Evolutionary conservation across 2,888 invertebrate genomes (phyloP).

Genomic region (Nymphalis urticae): DNA sequence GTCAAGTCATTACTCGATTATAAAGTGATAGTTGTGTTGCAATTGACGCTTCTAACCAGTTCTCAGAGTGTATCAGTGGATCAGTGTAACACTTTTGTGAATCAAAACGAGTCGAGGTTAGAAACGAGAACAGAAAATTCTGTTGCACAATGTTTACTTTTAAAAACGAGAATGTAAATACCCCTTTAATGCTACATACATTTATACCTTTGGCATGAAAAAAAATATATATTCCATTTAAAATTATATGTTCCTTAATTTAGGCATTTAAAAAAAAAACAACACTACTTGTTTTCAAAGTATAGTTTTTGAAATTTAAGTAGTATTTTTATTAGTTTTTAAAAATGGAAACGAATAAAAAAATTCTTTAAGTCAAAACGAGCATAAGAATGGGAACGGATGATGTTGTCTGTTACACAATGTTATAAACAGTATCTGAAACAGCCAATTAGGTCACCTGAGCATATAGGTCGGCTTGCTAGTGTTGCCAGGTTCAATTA

Average conservation of each 20-base stretch:
- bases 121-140: not conserved
- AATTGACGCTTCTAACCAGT: not conserved
- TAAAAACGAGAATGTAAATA: not conserved
- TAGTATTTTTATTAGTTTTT: too few species aligned
- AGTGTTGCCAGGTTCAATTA: not conserved
- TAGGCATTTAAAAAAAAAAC: too few species aligned
- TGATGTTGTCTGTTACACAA: conserved; percentile 32
- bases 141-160: not conserved
- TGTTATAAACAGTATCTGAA: conserved; percentile 34
- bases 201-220: not conserved
- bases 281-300: too few species aligned
- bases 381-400: conserved; percentile 15
- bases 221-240: not conserved
- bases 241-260: not conserved
- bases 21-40: conserved; percentile 2
- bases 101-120: not conserved
- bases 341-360: not conserved
- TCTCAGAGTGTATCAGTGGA: conserved; percentile 7
- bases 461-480: conserved; percentile 32
- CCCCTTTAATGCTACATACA: not conserved
- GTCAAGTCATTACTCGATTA: conserved; percentile 11
- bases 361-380: not conserved
- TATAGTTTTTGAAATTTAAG: too few species aligned
- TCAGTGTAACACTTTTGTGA: conserved; percentile 13
- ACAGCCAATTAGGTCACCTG: conserved; percentile 36